phyloP scores from a whole-genome alignment of 2,888 invertebrate species.

The Brachyopa scutellaris region DNA sequence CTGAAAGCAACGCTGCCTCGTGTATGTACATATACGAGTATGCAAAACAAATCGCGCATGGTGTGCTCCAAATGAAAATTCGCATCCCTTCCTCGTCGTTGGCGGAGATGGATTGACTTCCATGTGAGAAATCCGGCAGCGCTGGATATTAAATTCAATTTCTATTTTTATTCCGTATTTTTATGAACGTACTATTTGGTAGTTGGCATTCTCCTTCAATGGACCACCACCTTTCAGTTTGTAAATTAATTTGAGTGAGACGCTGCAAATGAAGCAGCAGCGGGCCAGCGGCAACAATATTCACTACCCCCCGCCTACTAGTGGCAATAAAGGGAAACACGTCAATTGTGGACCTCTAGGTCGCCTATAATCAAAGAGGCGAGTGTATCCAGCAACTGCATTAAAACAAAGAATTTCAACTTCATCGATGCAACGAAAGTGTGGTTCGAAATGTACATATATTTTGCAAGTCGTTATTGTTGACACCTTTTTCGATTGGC shows the following conservation, averaged over 20 bases:
- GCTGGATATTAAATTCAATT: conserved; percentile 30
- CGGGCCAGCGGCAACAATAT: not conserved
- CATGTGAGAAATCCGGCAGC: not conserved
- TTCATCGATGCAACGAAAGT: not conserved
- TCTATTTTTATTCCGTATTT: too few species aligned
- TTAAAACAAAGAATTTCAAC: not conserved
- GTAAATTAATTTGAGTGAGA: conserved; percentile 11
- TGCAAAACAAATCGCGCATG: conserved; percentile 21
- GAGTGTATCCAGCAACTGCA: conserved; percentile 2
- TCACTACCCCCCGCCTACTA: not conserved
- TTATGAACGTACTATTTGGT: too few species aligned
- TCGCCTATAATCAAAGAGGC: conserved; percentile 4
- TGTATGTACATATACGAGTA: not conserved
- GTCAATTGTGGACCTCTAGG: not conserved
- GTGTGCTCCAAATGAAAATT: conserved; percentile 28
- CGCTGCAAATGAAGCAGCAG: not conserved
- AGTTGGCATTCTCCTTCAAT: conserved; percentile 5
- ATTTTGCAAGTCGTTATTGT: not conserved
- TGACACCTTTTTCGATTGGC: conserved; percentile 20
- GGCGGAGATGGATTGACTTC: conserved; percentile 32
- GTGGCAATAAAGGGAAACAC: not conserved
- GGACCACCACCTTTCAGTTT: conserved; percentile 7
- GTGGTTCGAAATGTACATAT: not conserved
- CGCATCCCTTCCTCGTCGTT: not conserved
- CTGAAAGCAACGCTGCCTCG: too few species aligned